These are phyloP conservation scores for Macrophya alboannulata DNA, from an alignment of 2,888 invertebrate genomes.

Conservation along the genomic window DNA sequence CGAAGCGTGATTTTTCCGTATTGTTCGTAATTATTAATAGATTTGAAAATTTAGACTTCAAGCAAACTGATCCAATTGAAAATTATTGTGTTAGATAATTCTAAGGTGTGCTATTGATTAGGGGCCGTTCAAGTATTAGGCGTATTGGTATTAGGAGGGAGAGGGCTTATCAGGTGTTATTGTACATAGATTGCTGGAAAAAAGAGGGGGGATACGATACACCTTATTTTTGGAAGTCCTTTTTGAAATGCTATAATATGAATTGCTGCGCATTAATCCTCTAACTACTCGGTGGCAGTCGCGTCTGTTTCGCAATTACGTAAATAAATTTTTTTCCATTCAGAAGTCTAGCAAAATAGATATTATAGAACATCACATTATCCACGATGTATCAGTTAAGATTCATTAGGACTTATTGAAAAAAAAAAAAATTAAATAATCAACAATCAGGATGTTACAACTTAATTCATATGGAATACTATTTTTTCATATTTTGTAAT, in stretches of 20 bases:
- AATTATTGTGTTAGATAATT: neutral
- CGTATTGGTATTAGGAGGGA: neutral
- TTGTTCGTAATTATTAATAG: neutral
- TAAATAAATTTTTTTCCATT: neutral
- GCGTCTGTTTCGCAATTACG: neutral
- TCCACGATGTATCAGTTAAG: neutral
- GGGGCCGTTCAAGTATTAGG: neutral
- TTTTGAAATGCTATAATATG: neutral
- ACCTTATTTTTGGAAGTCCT: neutral
- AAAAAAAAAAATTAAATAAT: neutral
- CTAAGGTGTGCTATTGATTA: neutral
- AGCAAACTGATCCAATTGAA: neutral
- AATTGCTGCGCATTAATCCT: neutral
- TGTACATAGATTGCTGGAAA: neutral
- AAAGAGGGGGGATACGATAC: neutral
- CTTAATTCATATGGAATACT: neutral
- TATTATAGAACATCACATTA: neutral
- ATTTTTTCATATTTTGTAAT: neutral
- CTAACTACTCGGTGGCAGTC: neutral
- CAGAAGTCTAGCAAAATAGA: neutral
- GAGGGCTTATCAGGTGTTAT: neutral
- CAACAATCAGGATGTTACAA: neutral
- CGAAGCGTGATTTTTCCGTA: neutral
- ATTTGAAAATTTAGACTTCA: neutral
- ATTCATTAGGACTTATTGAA: neutral